phyloP scores from a whole-genome alignment of 2,888 invertebrate species.

The Pogonocherus hispidulus region DNA sequence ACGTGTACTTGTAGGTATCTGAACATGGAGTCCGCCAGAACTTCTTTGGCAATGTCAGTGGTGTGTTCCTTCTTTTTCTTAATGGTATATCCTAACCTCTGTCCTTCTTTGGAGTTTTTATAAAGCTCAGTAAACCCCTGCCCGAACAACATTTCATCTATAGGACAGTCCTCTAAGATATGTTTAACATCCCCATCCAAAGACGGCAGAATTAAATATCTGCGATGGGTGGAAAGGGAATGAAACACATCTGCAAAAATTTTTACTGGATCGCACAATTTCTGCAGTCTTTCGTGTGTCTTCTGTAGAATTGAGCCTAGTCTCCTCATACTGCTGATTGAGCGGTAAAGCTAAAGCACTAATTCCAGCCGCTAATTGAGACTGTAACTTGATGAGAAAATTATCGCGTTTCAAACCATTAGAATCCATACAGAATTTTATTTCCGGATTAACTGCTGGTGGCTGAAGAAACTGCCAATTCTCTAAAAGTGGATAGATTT shows the following conservation, averaged over 20 bases:
- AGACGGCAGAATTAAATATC: background rate
- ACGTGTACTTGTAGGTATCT: too few species aligned
- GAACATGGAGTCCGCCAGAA: too few species aligned
- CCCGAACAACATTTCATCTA: background rate
- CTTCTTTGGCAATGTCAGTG: too few species aligned
- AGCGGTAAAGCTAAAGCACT: background rate
- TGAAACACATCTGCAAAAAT: background rate
- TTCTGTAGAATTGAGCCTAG: too few species aligned
- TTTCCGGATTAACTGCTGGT: background rate
- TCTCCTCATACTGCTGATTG: background rate
- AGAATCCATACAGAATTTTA: background rate
- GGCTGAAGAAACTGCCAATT: background rate
- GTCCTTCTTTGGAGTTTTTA: too few species aligned
- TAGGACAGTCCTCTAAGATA: background rate
- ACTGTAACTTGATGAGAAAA: background rate
- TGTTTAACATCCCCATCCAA: background rate
- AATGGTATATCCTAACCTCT: too few species aligned
- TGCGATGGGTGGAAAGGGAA: background rate
- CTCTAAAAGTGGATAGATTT: background rate
- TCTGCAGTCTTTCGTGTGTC: too few species aligned
- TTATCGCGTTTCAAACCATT: background rate
- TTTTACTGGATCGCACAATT: background rate
- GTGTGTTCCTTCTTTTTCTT: too few species aligned
- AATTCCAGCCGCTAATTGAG: background rate
- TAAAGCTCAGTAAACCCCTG: too few species aligned